Conservation (phyloP, 2,888 invertebrate species). For the Lithophane ornitopus region DNA sequence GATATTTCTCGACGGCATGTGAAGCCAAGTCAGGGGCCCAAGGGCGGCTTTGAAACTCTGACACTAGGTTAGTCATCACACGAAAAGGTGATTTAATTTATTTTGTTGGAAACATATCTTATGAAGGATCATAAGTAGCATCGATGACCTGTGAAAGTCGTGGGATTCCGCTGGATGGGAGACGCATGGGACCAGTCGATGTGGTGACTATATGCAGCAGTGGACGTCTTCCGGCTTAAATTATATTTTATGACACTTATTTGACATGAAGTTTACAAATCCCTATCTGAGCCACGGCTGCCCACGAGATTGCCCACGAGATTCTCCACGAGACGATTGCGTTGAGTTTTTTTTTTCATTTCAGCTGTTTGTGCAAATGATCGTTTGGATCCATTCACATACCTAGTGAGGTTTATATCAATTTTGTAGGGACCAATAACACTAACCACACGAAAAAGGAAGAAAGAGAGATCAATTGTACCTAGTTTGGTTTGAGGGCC, state of each 20-base stretch:
- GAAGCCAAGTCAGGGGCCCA: too few relatives aligned
- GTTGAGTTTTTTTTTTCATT: not conserved
- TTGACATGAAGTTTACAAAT: not conserved
- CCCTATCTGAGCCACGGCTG: not conserved
- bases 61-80: too few relatives aligned
- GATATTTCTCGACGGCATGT: too few relatives aligned
- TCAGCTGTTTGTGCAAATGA: not conserved
- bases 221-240: not conserved
- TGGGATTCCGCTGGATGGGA: not conserved
- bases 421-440: too few relatives aligned
- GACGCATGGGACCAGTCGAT: not conserved
- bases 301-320: not conserved
- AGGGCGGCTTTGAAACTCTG: too few relatives aligned
- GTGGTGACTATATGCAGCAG: not conserved
- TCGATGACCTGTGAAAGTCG: not conserved
- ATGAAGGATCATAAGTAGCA: not conserved
- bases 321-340: not conserved
- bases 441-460: too few relatives aligned
- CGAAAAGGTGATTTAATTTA: not conserved
- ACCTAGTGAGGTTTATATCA: too few relatives aligned
- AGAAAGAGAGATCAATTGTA: too few relatives aligned
- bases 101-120: not conserved
- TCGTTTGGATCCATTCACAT: not conserved
- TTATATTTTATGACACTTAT: not conserved
- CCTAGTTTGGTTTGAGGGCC: too few relatives aligned